Evolutionary conservation across 1,140 invertebrate genomes (phyloP).

Genomic region (Halesus radiatus): DNA sequence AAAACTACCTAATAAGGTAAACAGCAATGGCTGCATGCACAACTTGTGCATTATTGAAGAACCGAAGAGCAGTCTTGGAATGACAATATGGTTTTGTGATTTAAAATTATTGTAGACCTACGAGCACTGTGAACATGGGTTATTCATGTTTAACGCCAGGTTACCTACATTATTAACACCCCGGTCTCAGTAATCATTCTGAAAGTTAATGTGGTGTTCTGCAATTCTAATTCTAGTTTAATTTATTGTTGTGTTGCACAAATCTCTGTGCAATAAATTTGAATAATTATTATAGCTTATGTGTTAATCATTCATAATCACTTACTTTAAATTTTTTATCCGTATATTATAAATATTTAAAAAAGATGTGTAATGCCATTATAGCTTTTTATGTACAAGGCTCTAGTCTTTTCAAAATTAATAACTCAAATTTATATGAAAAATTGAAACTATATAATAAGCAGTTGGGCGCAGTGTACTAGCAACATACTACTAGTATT

Average conservation of each 20-base stretch:
- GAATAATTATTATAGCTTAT: background rate
- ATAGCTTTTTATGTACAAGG: slow-evolving; percentile 42
- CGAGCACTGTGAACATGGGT: background rate
- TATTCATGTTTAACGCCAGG: background rate
- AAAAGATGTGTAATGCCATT: slow-evolving; percentile 42
- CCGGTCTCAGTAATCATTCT: too few species aligned
- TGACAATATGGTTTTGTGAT: background rate
- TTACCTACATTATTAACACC: too few species aligned
- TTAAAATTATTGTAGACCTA: background rate
- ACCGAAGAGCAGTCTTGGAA: background rate
- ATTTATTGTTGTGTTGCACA: slow-evolving; percentile 32
- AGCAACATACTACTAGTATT: slow-evolving; percentile 9
- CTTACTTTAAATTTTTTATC: slow-evolving; percentile 35
- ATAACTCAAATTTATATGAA: slow-evolving; percentile 33
- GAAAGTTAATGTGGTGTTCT: background rate
- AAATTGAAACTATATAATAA: slow-evolving; percentile 31
- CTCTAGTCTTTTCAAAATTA: slow-evolving; percentile 47
- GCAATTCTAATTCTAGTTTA: slow-evolving; percentile 13
- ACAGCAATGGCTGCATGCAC: background rate
- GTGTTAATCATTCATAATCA: slow-evolving; percentile 28
- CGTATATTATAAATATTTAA: slow-evolving; percentile 14
- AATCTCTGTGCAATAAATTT: slow-evolving; percentile 29
- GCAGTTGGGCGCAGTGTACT: background rate
- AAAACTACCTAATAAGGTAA: too few species aligned
- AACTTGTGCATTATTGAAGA: background rate